Evolutionary conservation across 2,797 vertebrate genomes (phyloP).

Genomic region (Cryptoblepharus egeriae): DNA sequence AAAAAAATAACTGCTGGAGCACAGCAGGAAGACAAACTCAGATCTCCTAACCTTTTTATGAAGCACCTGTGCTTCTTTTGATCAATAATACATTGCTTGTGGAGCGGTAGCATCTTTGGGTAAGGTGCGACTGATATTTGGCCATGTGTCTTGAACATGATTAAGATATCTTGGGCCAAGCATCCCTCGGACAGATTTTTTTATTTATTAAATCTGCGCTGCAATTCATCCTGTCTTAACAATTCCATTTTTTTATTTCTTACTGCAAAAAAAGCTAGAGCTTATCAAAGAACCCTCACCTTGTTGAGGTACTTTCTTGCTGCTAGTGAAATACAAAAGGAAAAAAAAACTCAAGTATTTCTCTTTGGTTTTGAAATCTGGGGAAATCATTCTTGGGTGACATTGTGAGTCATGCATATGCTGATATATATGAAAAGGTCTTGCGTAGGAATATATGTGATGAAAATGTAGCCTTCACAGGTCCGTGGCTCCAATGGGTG

Average conservation of each 20-base stretch:
- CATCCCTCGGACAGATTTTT: conserved; percentile 11
- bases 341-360: not conserved
- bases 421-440: not conserved
- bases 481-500: not conserved
- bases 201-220: conserved; percentile 10
- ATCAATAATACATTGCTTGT: conserved; percentile 16
- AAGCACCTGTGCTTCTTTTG: conserved; percentile 9
- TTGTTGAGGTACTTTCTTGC: not conserved
- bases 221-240: not conserved
- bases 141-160: not conserved
- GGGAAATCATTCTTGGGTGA: not conserved
- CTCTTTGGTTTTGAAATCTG: not conserved
- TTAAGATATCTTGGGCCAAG: conserved; percentile 8
- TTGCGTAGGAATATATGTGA: not conserved
- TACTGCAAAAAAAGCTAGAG: not conserved
- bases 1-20: not conserved
- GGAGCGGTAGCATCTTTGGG: conserved; percentile 1
- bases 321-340: not conserved
- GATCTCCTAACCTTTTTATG: not conserved
- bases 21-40: not conserved
- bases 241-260: not conserved
- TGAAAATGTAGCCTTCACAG: not conserved
- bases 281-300: not conserved
- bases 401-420: not conserved
- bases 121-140: not conserved